Conservation (phyloP, 2,113 vertebrate genomes). For the Callospermophilus lateralis region DNA sequence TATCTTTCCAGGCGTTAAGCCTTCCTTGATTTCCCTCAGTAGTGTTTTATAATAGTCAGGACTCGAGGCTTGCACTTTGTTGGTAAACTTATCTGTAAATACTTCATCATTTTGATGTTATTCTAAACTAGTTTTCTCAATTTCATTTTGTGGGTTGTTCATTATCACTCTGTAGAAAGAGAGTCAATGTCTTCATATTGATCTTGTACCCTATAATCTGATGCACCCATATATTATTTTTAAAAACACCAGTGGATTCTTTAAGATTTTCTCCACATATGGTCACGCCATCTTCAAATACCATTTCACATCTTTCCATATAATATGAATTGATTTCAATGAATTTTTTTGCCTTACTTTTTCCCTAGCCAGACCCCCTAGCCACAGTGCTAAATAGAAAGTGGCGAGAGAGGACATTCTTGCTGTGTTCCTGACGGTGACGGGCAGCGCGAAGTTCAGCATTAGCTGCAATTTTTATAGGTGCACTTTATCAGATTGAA, state of each 20-base stretch:
- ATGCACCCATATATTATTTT: background rate
- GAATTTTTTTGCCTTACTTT: background rate
- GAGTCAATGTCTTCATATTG: background rate
- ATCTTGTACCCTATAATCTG: background rate
- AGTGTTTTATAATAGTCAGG: background rate
- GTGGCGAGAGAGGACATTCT: background rate
- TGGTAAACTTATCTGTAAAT: background rate
- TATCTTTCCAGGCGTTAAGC: background rate
- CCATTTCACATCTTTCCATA: conserved; percentile 15
- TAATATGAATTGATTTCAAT: conserved; percentile 17
- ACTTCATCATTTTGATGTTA: background rate
- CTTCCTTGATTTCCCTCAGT: background rate
- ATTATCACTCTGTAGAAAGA: background rate
- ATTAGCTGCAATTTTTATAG: background rate
- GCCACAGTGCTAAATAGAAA: background rate
- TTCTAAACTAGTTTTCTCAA: background rate
- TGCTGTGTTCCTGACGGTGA: background rate
- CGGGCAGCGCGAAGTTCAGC: background rate
- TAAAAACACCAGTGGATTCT: background rate
- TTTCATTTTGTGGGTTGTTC: conserved; percentile 1
- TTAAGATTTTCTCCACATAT: background rate
- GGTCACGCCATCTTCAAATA: background rate
- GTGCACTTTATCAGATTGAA: background rate
- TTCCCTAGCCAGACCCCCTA: background rate
- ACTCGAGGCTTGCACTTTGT: background rate